Conservation (phyloP, 2,888 invertebrate species). For the Psylliodes chrysocephalus region DNA sequence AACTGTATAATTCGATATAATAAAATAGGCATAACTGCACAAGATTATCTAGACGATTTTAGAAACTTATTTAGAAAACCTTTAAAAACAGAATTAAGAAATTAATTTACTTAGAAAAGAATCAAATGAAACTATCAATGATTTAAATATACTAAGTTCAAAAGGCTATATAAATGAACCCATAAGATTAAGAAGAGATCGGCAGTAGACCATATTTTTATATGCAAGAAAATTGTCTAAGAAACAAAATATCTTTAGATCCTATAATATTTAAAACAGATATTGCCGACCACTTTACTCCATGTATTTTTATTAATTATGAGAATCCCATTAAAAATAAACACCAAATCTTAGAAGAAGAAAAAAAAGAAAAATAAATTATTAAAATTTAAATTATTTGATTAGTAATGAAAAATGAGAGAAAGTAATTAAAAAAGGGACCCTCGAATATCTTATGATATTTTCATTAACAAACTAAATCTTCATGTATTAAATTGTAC, state of each 20-base stretch:
- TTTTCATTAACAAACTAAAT: background rate
- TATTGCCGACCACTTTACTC: background rate
- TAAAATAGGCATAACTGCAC: background rate
- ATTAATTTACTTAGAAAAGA: too few species aligned
- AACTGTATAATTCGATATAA: background rate
- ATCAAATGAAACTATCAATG: too few species aligned
- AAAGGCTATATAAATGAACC: background rate
- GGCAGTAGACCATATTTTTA: background rate
- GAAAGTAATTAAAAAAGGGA: too few species aligned
- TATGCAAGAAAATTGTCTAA: background rate
- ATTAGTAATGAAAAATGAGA: background rate
- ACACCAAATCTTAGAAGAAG: too few species aligned
- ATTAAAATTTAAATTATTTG: background rate
- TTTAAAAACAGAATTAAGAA: background rate
- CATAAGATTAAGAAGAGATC: background rate
- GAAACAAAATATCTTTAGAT: background rate
- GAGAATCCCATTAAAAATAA: too few species aligned
- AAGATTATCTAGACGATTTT: background rate
- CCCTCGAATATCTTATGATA: background rate
- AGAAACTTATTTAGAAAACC: background rate
- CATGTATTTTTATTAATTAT: background rate
- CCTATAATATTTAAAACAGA: background rate
- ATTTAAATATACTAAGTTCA: background rate
- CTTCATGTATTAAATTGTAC: background rate
- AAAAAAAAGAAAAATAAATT: background rate